Evolutionary conservation across 2,797 vertebrate species (phyloP), one percentile per base, ranked within the genome.

Genomic region (Numenius phaeopus): DNA sequence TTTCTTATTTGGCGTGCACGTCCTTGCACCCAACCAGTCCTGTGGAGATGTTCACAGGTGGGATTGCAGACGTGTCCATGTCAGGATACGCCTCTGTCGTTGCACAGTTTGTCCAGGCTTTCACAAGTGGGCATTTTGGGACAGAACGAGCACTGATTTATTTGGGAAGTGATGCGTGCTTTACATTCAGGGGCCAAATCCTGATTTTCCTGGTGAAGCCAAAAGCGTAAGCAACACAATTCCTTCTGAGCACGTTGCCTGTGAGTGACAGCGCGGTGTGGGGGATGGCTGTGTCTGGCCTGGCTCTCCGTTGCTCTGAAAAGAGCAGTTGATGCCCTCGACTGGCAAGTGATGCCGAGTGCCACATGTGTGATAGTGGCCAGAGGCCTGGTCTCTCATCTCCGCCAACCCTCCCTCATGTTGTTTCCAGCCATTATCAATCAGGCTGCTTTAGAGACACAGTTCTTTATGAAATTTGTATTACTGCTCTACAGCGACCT

Each of bases 251-350:
- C n/a, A 7, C 6, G 0, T 26, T 40, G 42, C 54, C 67, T 73
- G 50, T 94, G 89, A 85, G 59, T 77, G 87, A 88, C 92, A 80
- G 89, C 86, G 26, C n/a, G 77, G 75, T 71, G 61, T 54, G n/a
- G 78, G 50, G 65, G 64, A 44, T 83, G 83, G 14, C 46, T 73
- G 49, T n/a, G 78, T 59, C 69, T 92, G 93, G 93, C 94, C 76
- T 50, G 11, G 77, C 72, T 90, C 66, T 62, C 72, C 39, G 0
- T 39, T 40, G 66, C 91, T 87, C 91, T 82, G 83, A 94, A 97
- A 96, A 96, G 94, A 96, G 96, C 97, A 97, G 83, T 29, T 6
- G 2, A 27, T 94, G 91, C 83, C 91, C 94, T 95, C 84, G 90
- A 95, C 47, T 79, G 65, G 73, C 47, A 15, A 49, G 52, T 3